Percentiles rank a stretch among this genome's conserved stretches.
Evolutionary conservation across 2,888 invertebrate genomes (phyloP).

Genomic region (Eutolmus rufibarbis): DNA sequence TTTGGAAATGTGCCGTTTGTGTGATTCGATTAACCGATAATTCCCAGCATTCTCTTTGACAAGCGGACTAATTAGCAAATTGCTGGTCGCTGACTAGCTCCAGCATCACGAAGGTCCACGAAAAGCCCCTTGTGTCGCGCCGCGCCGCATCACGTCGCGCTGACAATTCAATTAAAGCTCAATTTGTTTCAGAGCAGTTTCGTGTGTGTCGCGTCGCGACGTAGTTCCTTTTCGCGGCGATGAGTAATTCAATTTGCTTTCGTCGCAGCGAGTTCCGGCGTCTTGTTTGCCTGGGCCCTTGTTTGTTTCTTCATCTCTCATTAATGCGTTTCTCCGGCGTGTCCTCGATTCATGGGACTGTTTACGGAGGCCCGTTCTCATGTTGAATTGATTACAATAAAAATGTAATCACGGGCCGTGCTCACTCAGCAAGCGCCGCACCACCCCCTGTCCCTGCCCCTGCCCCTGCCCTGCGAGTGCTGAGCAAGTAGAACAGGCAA

Average conservation of each 20-base stretch:
- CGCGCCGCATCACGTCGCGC: not conserved
- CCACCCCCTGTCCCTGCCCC: not conserved
- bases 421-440: not conserved
- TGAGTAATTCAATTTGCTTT: not conserved
- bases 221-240: not conserved
- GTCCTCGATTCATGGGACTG: not conserved
- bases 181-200: not conserved
- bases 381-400: not conserved
- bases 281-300: not conserved
- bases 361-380: not conserved
- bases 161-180: not conserved
- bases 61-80: not conserved
- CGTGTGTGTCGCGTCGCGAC: not conserved
- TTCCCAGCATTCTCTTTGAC: not conserved
- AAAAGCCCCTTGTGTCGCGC: not conserved
- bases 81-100: not conserved
- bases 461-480: not conserved
- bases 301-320: not conserved
- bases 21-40: not conserved
- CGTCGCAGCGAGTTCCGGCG: not conserved
- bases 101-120: not conserved
- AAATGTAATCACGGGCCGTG: not conserved
- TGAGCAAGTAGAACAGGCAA: not conserved
- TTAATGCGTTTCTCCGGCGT: not conserved
- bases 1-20: not conserved